Evolutionary conservation across 2,888 invertebrate genomes (phyloP), one percentile per base, ranked within the genome.

Genomic region (Agrypnus murinus): DNA sequence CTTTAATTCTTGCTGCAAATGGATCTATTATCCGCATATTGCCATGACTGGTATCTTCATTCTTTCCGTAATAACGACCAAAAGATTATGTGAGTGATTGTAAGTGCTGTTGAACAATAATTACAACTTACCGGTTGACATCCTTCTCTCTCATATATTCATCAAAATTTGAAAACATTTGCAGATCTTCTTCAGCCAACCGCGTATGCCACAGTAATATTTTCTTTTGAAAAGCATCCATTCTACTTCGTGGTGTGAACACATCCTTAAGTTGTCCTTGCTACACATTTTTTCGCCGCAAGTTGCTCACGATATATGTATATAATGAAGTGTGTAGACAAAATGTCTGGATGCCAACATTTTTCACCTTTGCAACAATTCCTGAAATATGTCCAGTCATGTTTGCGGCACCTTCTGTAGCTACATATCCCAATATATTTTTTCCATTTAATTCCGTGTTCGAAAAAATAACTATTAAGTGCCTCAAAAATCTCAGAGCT

Each of bases 401-500:
- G 36, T 74, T 63, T 64, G 65, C 65, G 17, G 77, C 73, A 65
- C 76, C 75, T 68, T 78, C 78, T 53, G 75, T n/a, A n/a, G n/a
- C n/a, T 77, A 69, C 75, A 76, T 17, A 78, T 67, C 48, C 71
- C 74, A 12, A 79, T 73, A 64, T 75, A 77, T 31, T 74, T 69
- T 9, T 38, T 71, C 75, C 75, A 79, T 62, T 65, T 48, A 59
- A 79, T 62, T 48, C 53, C 34, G 65, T 77, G 69, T 59, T 71
- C 59, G 43, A 38, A 46, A 19, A 77, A 70, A 75, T 64, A 77
- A 25, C 65, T 68, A 63, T 78, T 70, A 36, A 79, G 59, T 36
- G 73, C 69, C 19, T 73, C 60, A 66, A 78, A 79, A 68, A 79
- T 75, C 48, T 72, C 74, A 36, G 71, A 63, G 15, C 74, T 74